Percentiles rank a stretch among this genome's conserved stretches.
phyloP scores from a whole-genome alignment of 2,888 invertebrate genomes.

The Drosophila demipolita region DNA sequence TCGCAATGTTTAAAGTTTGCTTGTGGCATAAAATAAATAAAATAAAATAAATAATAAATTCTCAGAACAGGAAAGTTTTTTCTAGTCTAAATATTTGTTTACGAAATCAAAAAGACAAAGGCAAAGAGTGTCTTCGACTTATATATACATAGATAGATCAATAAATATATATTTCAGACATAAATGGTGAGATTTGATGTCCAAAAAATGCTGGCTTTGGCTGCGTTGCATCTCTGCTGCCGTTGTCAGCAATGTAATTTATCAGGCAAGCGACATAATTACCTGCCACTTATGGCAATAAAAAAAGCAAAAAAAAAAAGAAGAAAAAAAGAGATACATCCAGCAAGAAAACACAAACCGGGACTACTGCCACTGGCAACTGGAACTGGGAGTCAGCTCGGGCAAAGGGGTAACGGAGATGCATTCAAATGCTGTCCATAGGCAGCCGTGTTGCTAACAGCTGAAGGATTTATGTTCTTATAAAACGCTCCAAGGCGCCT shows the following conservation, averaged over 20 bases:
- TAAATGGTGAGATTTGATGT: slow-evolving; percentile 48
- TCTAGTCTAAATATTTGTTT: not conserved
- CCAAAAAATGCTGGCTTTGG: slow-evolving; percentile 46
- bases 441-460: slow-evolving; percentile 58
- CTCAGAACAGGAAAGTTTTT: not conserved
- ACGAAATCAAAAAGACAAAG: not conserved
- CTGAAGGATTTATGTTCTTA: slow-evolving; percentile 80
- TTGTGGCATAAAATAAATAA: not conserved
- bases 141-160: not conserved
- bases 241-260: slow-evolving; percentile 83
- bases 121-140: slow-evolving; percentile 29
- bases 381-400: not conserved
- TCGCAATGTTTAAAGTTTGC: not conserved
- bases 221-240: slow-evolving; percentile 42
- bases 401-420: slow-evolving; percentile 20
- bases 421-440: slow-evolving; percentile 73
- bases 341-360: slow-evolving; percentile 38
- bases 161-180: slow-evolving; percentile 7
- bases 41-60: not conserved
- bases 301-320: slow-evolving; percentile 46
- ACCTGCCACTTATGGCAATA: slow-evolving; percentile 83
- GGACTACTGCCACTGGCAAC: slow-evolving; percentile 28
- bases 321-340: slow-evolving; percentile 16
- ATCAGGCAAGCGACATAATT: slow-evolving; percentile 83
- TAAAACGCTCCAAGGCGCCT: slow-evolving; percentile 79